Base-by-base conservation (phyloP, 2,113 vertebrate genomes). In the Aegithalos caudatus region DNA sequence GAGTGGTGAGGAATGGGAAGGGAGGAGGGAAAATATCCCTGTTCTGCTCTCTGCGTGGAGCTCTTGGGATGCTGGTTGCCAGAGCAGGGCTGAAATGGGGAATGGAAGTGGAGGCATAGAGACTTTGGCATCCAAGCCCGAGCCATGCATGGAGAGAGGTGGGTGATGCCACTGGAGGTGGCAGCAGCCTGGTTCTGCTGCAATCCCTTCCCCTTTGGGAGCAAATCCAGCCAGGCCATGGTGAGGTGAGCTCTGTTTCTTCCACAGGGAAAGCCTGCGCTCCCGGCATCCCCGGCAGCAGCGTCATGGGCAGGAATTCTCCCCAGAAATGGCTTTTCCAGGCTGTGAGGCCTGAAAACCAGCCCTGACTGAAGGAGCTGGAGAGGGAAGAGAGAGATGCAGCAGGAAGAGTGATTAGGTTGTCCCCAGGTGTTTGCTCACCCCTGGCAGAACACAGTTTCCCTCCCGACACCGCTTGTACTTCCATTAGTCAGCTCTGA, bases 401-500 rank as follows among this genome's bases (percentile, higher is more conserved):
- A 76, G 86, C 0, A 0, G 79, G 89, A 96, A 87, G 91, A 91
- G 82, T 92, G 90, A 95, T 97, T 82, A 96, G 92, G 33, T 91
- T 97, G 95, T 97, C 90, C 93, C 66, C 53, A 54, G 83, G 50
- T 94, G 90, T 95, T 96, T 97, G 96, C 95, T 96, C 94, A 91
- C 37, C 94, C 65, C 8, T 1, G 6, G 82, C 91, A 81, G 82
- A 93, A 95, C 89, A 91, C 69, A 66, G 95, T 87, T 96, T 91
- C 95, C 95, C 87, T 88, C 81, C 94, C 14, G 27, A 70, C 61
- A 62, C 93, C 11, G 45, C 94, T 97, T 96, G 96, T 96, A 92
- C 94, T 97, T 67, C 94, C 94, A 96, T 97, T 96, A 97, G 97
- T 82, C 61, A 61, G 90, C 91, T 86, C 89, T 97, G 97, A 97